Evolutionary conservation across 2,797 vertebrate genomes (phyloP), one percentile per base, ranked within the genome.

Genomic region (Karalla daura): DNA sequence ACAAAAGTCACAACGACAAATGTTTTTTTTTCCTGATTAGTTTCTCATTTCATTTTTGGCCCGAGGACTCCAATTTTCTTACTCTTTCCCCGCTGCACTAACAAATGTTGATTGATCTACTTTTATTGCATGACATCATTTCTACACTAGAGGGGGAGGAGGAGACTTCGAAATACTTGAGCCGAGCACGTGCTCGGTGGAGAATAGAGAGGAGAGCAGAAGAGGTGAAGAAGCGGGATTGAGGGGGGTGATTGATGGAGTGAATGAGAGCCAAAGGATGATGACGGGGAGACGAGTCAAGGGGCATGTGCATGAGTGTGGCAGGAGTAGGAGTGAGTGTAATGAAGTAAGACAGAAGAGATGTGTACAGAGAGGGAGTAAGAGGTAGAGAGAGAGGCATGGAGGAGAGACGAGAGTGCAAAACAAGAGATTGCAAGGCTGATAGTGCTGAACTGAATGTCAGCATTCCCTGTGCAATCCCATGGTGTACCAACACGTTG

Each of bases 291-390:
- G 75, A 72, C 53, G 25, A 80, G 71, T 82, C 70, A 80, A 67
- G 80, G 86, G 82, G 60, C 77, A 73, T 77, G 78, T 32, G 80
- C 73, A 70, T 52, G 72, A 88, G 80, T 76, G 70, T 65, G 78
- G 79, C 43, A 13, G 62, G 68, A 83, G 81, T 70, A 68, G 52
- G 59, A 81, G 79, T 69, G 86, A 88, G 69, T 72, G 68, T 89
- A 87, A 88, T 88, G 80, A 88, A 86, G 88, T 82, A 84, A 76
- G 86, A 89, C 82, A 82, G 80, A 74, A 28, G 68, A 79, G 81
- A 81, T 81, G 75, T 85, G 51, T 70, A 72, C 64, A 45, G 69
- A 77, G 66, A 53, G 23, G 10, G 37, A 70, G 71, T 37, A 13
- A 37, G 50, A 60, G 33, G 40, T 18, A 44, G 24, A 20, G 40